Conservation (phyloP, 2,113 vertebrate genomes). For the Sprattus sprattus region DNA sequence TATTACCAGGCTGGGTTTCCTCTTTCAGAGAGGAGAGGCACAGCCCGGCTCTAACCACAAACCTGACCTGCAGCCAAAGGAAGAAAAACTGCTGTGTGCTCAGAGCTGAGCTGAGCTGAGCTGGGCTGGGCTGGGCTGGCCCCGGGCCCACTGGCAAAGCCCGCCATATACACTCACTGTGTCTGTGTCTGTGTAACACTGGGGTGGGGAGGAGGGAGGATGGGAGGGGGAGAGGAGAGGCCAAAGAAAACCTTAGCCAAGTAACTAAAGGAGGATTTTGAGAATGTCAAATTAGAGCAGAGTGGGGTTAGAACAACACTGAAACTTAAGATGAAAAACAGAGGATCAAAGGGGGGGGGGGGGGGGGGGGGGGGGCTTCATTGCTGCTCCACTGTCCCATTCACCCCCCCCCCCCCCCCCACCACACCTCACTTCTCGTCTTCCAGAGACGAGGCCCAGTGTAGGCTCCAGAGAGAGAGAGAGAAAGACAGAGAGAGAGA, state of each 20-base stretch:
- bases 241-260: neutral
- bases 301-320: constrained; percentile 4
- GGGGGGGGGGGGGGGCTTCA: neutral
- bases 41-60: constrained; percentile 40
- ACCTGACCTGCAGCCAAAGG: constrained; percentile 48
- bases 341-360: neutral
- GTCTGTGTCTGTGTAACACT: neutral
- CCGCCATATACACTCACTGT: constrained; percentile 15
- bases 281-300: constrained; percentile 8
- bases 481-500: neutral
- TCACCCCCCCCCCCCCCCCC: neutral
- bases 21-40: constrained; percentile 44
- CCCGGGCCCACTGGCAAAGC: constrained; percentile 26
- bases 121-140: constrained; percentile 5
- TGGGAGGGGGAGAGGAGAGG: neutral
- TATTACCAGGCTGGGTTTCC: constrained; percentile 47
- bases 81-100: constrained; percentile 10
- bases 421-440: neutral
- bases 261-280: neutral
- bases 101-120: neutral
- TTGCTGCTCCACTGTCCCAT: neutral
- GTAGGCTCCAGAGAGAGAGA: neutral
- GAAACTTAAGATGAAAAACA: neutral
- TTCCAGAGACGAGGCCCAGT: neutral
- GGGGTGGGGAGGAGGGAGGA: neutral